These are phyloP conservation scores for Ligdia adustata DNA, from an alignment of 2,888 invertebrate genomes.

Conservation along the genomic window DNA sequence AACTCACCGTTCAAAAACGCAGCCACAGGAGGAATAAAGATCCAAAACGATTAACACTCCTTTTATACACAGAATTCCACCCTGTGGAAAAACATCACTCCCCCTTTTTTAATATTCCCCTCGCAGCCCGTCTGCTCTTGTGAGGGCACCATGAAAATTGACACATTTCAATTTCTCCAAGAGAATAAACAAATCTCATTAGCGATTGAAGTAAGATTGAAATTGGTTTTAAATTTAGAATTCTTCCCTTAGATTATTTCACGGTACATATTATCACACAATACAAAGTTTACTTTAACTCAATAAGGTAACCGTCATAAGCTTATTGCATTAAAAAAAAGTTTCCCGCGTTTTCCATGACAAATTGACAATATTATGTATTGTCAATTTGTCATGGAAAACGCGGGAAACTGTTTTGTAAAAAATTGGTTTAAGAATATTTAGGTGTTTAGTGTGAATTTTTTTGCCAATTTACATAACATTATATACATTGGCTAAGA, in stretches of 20 bases:
- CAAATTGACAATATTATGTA: too few relatives aligned
- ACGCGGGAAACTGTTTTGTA: too few relatives aligned
- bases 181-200: conserved; percentile 60
- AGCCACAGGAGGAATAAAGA: conserved; percentile 47
- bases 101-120: conserved; percentile 81
- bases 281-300: too few relatives aligned
- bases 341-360: conserved; percentile 16
- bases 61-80: conserved; percentile 57
- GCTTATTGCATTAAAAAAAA: conserved; percentile 2
- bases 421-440: too few relatives aligned
- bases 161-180: conserved; percentile 74
- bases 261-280: too few relatives aligned
- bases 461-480: too few relatives aligned
- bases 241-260: too few relatives aligned
- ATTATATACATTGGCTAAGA: too few relatives aligned
- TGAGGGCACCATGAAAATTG: conserved; percentile 65
- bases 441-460: neutral
- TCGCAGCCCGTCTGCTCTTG: conserved; percentile 54
- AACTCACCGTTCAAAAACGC: conserved; percentile 33
- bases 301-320: too few relatives aligned
- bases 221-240: too few relatives aligned
- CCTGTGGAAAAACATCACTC: conserved; percentile 58
- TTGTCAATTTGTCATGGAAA: too few relatives aligned
- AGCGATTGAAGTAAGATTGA: conserved; percentile 43
- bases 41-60: conserved; percentile 39